Evolutionary conservation across 2,113 vertebrate genomes (phyloP).

Genomic region (Perca flavescens): DNA sequence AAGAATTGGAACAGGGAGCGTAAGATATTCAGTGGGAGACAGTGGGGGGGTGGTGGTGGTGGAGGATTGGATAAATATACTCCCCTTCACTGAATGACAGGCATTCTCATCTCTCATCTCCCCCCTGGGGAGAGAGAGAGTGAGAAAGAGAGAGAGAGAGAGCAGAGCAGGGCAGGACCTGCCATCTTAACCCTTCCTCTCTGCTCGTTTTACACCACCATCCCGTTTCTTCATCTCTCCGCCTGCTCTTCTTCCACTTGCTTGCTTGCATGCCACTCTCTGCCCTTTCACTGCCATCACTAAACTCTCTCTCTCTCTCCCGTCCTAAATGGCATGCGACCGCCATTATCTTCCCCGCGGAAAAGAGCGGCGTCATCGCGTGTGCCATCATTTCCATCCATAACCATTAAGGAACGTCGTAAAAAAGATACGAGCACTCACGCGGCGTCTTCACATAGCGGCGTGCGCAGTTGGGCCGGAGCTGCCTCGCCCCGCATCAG

Average conservation of each 20-base stretch:
- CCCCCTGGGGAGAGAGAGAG: constrained; percentile 46
- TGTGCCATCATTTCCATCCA: constrained; percentile 73
- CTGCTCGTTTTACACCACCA: constrained; percentile 56
- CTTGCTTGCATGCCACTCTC: constrained; percentile 2
- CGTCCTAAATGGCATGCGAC: constrained; percentile 63
- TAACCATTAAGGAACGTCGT: constrained; percentile 75
- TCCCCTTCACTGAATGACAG: constrained; percentile 62
- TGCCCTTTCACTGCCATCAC: constrained; percentile 58
- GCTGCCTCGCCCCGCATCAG: constrained; percentile 49
- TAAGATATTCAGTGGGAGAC: constrained; percentile 42
- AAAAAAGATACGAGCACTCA: constrained; percentile 79
- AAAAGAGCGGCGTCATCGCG: constrained; percentile 71
- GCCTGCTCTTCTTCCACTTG: constrained; percentile 36
- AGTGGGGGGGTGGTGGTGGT: neutral
- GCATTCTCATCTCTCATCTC: constrained; percentile 63
- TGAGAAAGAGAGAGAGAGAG: constrained; percentile 27
- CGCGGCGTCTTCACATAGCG: constrained; percentile 69
- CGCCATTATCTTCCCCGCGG: constrained; percentile 68
- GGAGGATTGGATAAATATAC: constrained; percentile 65
- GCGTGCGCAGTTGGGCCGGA: constrained; percentile 50
- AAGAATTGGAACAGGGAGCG: constrained; percentile 32
- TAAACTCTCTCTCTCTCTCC: constrained; percentile 39
- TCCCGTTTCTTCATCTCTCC: constrained; percentile 36
- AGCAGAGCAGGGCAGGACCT: constrained; percentile 48
- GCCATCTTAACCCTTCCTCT: constrained; percentile 74